These are phyloP conservation scores for Eriosoma lanigerum DNA, from an alignment of 1,140 invertebrate genomes.

Conservation along the genomic window DNA sequence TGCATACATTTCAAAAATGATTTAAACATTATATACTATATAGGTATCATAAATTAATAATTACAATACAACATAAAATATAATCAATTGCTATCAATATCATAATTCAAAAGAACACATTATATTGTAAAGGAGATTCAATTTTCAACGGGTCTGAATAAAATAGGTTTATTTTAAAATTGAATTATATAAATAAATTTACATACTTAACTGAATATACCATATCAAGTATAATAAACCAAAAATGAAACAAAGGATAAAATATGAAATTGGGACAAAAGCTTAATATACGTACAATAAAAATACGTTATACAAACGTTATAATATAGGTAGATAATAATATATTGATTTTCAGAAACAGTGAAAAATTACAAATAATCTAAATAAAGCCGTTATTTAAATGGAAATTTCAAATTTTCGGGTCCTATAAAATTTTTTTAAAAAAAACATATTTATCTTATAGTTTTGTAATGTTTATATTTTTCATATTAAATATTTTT, in stretches of 20 bases:
- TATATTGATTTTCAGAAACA: not conserved
- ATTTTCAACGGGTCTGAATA: not conserved
- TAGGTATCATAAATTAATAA: not conserved
- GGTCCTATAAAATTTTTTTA: no score
- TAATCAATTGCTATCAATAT: not conserved
- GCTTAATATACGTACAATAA: not conserved
- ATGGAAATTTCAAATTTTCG: not conserved
- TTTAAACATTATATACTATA: not conserved
- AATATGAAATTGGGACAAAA: not conserved
- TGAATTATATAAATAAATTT: slow-evolving; percentile 5
- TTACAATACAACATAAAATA: not conserved
- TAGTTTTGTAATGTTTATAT: not conserved
- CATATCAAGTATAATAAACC: not conserved
- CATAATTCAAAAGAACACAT: not conserved
- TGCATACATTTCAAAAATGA: not conserved
- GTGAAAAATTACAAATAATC: not conserved
- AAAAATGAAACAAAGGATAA: not conserved
- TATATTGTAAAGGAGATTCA: not conserved
- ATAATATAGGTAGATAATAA: no score
- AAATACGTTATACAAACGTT: not conserved
- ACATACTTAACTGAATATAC: slow-evolving; percentile 4
- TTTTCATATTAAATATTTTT: not conserved
- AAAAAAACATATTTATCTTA: no score
- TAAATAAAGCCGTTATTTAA: not conserved
- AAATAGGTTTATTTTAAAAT: not conserved